Evolutionary conservation across 2,113 vertebrate genomes (phyloP).

Genomic region (Pelecanoides urinatrix): DNA sequence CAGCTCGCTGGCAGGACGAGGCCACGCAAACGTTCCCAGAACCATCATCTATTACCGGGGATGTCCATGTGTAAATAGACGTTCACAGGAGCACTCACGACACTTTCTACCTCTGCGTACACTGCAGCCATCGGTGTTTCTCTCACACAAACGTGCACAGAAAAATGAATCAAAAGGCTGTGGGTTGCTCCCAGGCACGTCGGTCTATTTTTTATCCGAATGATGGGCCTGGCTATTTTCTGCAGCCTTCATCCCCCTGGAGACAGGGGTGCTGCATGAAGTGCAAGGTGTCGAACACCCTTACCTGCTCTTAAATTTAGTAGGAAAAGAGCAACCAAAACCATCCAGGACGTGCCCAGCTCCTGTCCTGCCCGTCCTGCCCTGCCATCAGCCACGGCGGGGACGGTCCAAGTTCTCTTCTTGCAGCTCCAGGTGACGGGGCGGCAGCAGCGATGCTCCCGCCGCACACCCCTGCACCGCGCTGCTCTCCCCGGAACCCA

Average conservation of each 20-base stretch:
- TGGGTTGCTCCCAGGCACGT: background rate
- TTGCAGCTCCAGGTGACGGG: background rate
- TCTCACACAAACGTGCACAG: too few relatives aligned
- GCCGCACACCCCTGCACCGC: rapidly evolving
- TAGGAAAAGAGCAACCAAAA: background rate
- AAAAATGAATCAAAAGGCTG: background rate
- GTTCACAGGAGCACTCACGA: rapidly evolving
- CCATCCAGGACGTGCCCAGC: background rate
- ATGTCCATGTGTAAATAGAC: background rate
- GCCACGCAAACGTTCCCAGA: background rate
- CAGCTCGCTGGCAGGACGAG: background rate
- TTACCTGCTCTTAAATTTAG: background rate
- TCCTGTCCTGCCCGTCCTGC: background rate
- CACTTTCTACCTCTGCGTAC: background rate
- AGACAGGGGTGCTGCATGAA: background rate
- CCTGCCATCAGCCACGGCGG: rapidly evolving
- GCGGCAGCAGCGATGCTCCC: background rate
- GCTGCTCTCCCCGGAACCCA: background rate
- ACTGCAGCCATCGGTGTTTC: background rate
- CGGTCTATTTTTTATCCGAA: background rate
- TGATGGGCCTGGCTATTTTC: background rate
- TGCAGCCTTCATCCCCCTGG: background rate
- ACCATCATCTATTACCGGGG: too few relatives aligned
- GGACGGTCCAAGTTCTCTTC: background rate
- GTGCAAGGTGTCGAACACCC: background rate